phyloP scores from a whole-genome alignment of 2,888 invertebrate genomes.

The Lottia scabra region DNA sequence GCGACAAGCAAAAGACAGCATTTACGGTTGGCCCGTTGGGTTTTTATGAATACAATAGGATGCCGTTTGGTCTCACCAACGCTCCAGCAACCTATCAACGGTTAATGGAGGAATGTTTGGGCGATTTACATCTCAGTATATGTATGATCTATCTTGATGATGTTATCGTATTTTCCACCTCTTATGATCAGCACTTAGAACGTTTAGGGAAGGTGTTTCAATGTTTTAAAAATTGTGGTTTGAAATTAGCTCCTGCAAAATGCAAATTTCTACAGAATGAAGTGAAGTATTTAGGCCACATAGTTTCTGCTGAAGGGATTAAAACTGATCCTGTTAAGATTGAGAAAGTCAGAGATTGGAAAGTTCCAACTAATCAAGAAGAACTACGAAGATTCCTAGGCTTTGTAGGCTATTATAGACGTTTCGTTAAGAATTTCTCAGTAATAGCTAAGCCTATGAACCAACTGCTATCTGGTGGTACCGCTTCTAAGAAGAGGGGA shows the following conservation, averaged over 20 bases:
- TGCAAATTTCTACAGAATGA: slow-evolving; percentile 18
- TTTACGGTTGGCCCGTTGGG: slow-evolving; percentile 32
- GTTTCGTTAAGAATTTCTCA: slow-evolving; percentile 26
- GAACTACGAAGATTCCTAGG: slow-evolving; percentile 12
- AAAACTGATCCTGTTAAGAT: slow-evolving; percentile 6
- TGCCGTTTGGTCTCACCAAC: slow-evolving; percentile 32
- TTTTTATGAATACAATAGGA: slow-evolving; percentile 29
- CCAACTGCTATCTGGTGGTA: slow-evolving; percentile 17
- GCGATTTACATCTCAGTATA: slow-evolving; percentile 26
- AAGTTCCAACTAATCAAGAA: slow-evolving; percentile 16
- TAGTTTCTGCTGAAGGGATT: slow-evolving; percentile 16
- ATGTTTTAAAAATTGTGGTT: slow-evolving; percentile 13
- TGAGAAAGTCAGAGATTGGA: slow-evolving; percentile 13
- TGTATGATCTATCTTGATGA: slow-evolving; percentile 36
- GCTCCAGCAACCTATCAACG: slow-evolving; percentile 30
- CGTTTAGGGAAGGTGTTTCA: slow-evolving; percentile 25
- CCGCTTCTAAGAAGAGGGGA: slow-evolving; percentile 8
- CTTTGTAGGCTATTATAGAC: slow-evolving; percentile 23
- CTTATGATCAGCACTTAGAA: slow-evolving; percentile 26
- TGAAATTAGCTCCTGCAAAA: slow-evolving; percentile 29
- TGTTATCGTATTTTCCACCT: slow-evolving; percentile 31
- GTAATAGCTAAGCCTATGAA: slow-evolving; percentile 27
- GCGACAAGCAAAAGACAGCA: slow-evolving; percentile 29
- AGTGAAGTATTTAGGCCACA: slow-evolving; percentile 31
- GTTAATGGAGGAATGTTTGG: slow-evolving; percentile 29